Evolutionary conservation across 2,113 vertebrate species (phyloP).

Genomic region (Toxotes chatareus): DNA sequence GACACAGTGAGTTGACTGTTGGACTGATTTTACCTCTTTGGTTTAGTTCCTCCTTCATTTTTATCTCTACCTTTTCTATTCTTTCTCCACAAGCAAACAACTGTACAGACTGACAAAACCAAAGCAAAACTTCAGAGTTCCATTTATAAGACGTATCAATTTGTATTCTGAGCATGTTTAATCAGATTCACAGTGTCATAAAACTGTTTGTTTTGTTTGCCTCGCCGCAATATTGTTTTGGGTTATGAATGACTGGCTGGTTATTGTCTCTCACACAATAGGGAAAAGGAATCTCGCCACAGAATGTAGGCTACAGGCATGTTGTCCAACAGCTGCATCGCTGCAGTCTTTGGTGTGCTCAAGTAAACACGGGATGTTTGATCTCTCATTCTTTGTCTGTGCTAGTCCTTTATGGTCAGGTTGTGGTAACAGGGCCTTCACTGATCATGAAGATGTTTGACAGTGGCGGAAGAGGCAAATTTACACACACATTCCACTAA

Average conservation of each 20-base stretch:
- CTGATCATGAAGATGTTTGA: neutral
- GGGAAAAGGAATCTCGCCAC: neutral
- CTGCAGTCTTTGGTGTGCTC: neutral
- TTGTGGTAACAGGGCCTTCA: neutral
- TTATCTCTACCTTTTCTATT: neutral
- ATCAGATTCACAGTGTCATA: neutral
- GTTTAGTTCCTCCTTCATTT: neutral
- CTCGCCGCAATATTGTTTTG: neutral
- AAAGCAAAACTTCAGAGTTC: neutral
- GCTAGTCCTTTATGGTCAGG: neutral
- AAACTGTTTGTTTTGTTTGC: neutral
- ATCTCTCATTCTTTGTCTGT: neutral
- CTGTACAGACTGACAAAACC: neutral
- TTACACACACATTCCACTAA: neutral
- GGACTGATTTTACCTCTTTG: neutral
- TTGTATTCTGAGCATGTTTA: neutral
- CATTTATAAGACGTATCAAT: neutral
- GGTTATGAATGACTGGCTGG: neutral
- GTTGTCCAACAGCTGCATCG: neutral
- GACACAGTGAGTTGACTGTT: neutral
- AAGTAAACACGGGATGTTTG: constrained; percentile 3
- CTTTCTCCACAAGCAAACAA: neutral
- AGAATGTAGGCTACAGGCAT: neutral
- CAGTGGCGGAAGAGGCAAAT: neutral
- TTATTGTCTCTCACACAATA: neutral